Percentiles rank a stretch among this genome's conserved stretches.
These are phyloP conservation scores for Gastrophryne carolinensis DNA, from an alignment of 2,797 vertebrate genomes.

Conservation along the genomic window DNA sequence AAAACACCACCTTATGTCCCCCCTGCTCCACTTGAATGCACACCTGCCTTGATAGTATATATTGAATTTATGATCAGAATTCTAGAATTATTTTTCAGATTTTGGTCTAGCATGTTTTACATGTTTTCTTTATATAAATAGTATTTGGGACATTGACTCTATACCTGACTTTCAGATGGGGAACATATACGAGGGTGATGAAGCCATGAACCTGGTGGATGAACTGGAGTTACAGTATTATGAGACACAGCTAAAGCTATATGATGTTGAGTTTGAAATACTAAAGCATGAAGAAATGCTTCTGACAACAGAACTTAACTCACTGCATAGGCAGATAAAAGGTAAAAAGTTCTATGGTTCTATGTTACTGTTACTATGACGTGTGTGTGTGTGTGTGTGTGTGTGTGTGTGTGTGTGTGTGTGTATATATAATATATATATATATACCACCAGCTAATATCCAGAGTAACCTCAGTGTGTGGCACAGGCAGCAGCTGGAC, in stretches of 20 bases:
- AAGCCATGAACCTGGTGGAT: conserved; percentile 67
- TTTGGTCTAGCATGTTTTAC: neutral
- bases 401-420: too few species aligned
- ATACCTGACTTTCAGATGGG: conserved; percentile 71
- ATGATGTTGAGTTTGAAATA: conserved; percentile 87
- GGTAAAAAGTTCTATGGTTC: conserved; percentile 68
- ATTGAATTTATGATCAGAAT: neutral
- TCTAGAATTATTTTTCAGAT: neutral
- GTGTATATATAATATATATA: too few species aligned
- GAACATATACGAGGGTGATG: conserved; percentile 66
- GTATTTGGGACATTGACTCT: neutral
- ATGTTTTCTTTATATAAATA: neutral
- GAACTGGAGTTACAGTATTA: conserved; percentile 89
- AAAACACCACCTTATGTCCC: too few species aligned
- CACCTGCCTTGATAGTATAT: too few species aligned
- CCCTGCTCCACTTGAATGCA: too few species aligned
- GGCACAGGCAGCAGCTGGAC: too few species aligned
- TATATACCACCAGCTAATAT: too few species aligned
- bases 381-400: too few species aligned
- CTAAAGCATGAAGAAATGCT: conserved; percentile 90
- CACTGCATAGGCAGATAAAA: conserved; percentile 83
- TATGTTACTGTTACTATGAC: too few species aligned
- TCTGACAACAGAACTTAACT: conserved; percentile 82
- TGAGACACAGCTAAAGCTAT: conserved; percentile 86
- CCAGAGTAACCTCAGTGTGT: too few species aligned